Base-by-base conservation (phyloP, 2,888 invertebrate species). In the Cheilosia variabilis region DNA sequence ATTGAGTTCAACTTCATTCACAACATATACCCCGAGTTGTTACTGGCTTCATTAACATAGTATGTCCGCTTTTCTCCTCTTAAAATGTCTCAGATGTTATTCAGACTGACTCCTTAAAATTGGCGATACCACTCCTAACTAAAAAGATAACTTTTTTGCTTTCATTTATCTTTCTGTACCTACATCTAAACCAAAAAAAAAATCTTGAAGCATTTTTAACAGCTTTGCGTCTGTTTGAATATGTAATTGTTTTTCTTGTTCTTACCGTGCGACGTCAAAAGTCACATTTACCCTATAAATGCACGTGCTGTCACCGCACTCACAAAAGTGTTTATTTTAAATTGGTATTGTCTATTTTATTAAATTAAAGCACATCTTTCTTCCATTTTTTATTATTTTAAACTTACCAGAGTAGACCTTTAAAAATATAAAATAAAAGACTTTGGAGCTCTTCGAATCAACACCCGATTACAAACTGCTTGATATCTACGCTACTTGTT, bases 401-500 rank as follows among this genome's bases (percentile, higher is more conserved):
- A 31, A 19, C n/a, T 22, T 52, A 62, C 27, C 53, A 19, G 22
- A 31, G 19, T 60, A 15, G 6, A 19, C 3, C 45, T 43, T 55
- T 55, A 75, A 58, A 62, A 53, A 72, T 72, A 52, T 27, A 19
- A 37, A 62, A 41, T 2, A 60, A 57, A 57, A 34, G 1, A 69
- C 47, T 62, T 41, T 47, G 13, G 55, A 47, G 15, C 2, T 47
- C 52, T 45, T 45, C 13, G 13, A 73, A 62, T 53, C 31, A 27
- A 41, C 62, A 19, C 24, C 43, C 43, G 17, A 60, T 31, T 58
- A 41, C 22, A 9, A 76, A 34, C 66, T 62, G 31, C 9, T 60
- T 13, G 24, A 53, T 69, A 77, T 60, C 60, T 9, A 79, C 27
- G 27, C 63, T 43, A 69, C 62, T 55, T 71, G 57, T 71, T 71